phyloP scores from a whole-genome alignment of 2,888 invertebrate species.

The Drosophila hawaiiensis region DNA sequence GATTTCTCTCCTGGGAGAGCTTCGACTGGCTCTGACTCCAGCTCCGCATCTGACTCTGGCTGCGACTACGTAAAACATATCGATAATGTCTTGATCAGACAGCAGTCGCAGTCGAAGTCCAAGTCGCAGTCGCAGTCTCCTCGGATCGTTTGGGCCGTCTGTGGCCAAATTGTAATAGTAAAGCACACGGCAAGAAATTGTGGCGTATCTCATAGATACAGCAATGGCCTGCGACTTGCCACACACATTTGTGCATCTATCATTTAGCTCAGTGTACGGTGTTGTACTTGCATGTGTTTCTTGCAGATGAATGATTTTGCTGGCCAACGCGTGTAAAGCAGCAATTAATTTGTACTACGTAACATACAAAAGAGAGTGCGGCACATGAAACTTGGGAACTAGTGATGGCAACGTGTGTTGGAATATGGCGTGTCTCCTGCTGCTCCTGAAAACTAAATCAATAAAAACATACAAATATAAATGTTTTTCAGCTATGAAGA shows the following conservation, averaged over 20 bases:
- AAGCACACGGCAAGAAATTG: slow-evolving; percentile 74
- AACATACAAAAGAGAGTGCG: slow-evolving; percentile 65
- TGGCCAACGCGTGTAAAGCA: slow-evolving; percentile 83
- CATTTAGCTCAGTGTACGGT: slow-evolving; percentile 52
- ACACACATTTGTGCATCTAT: slow-evolving; percentile 6
- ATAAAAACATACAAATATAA: not conserved
- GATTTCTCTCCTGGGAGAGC: slow-evolving; percentile 83
- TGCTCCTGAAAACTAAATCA: not conserved
- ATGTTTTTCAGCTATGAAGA: not conserved
- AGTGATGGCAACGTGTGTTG: slow-evolving; percentile 29
- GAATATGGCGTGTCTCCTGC: slow-evolving; percentile 4
- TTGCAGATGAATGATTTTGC: slow-evolving; percentile 77
- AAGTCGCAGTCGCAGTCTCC: slow-evolving; percentile 23
- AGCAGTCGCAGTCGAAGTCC: slow-evolving; percentile 44
- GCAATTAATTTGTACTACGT: slow-evolving; percentile 84
- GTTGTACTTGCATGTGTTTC: slow-evolving; percentile 77
- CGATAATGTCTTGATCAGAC: slow-evolving; percentile 84
- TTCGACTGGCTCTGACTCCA: slow-evolving; percentile 25
- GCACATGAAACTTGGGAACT: slow-evolving; percentile 29
- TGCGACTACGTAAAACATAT: slow-evolving; percentile 78
- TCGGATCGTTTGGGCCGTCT: slow-evolving; percentile 31
- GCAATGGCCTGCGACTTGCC: not conserved
- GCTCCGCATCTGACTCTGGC: slow-evolving; percentile 20
- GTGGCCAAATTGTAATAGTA: slow-evolving; percentile 81
- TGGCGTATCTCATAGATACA: not conserved